phyloP scores from a whole-genome alignment of 2,113 vertebrate genomes.

The Gnathonemus longibarbis region DNA sequence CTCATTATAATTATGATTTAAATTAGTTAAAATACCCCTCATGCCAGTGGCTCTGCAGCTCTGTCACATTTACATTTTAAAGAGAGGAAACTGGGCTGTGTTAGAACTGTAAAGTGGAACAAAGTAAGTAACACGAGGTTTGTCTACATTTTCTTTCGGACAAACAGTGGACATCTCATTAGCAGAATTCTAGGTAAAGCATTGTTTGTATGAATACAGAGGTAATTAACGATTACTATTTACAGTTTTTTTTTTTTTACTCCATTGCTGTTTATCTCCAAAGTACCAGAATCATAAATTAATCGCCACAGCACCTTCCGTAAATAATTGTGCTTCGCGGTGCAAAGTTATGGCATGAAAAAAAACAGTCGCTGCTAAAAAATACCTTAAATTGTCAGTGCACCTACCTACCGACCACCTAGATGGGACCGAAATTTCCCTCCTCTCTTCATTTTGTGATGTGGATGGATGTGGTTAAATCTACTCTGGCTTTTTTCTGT shows the following conservation, averaged over 20 bases:
- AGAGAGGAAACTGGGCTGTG: not conserved
- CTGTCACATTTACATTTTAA: not conserved
- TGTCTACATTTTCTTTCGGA: not conserved
- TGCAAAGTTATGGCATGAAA: not conserved
- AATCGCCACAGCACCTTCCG: not conserved
- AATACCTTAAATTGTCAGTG: not conserved
- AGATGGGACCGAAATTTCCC: conserved; percentile 34
- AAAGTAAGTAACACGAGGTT: not conserved
- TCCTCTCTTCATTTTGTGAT: conserved; percentile 45
- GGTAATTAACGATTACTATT: not conserved
- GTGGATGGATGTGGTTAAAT: conserved; percentile 51
- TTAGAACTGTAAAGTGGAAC: not conserved
- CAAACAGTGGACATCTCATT: not conserved
- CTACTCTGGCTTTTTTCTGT: conserved; percentile 44
- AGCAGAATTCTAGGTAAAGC: not conserved
- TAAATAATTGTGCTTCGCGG: not conserved
- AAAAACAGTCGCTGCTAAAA: not conserved
- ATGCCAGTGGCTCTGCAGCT: not conserved
- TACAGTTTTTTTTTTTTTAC: not conserved
- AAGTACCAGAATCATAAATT: not conserved
- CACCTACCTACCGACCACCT: not conserved
- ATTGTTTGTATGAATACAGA: conserved; percentile 2
- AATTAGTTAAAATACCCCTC: not conserved
- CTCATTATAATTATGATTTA: conserved; percentile 1
- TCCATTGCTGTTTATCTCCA: not conserved